These are phyloP conservation scores for Sigmodon hispidus DNA, from an alignment of 2,113 vertebrate genomes.

Conservation along the genomic window DNA sequence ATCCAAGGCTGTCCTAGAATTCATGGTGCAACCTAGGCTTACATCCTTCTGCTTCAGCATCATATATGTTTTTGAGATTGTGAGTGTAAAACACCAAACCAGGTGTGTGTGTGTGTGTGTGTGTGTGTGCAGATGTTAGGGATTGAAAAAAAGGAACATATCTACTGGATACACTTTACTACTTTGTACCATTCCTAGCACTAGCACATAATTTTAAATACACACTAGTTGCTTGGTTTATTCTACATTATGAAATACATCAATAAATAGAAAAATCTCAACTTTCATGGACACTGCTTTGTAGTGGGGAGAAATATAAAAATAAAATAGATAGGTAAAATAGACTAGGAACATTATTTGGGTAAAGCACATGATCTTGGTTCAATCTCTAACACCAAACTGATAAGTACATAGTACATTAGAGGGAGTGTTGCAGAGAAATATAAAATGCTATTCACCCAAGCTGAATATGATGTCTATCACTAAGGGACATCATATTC, in stretches of 20 bases:
- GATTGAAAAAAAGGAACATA: not conserved
- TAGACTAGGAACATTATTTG: not conserved
- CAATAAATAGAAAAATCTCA: conserved; percentile 28
- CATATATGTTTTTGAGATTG: not conserved
- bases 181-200: not conserved
- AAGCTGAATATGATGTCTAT: not conserved
- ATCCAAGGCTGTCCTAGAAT: not conserved
- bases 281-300: not conserved
- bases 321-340: not conserved
- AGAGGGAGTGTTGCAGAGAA: conserved; percentile 20
- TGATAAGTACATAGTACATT: not conserved
- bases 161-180: not conserved
- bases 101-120: not conserved
- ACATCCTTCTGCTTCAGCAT: not conserved
- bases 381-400: not conserved
- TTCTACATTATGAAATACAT: not conserved
- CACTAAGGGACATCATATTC: not conserved
- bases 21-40: not conserved
- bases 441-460: conserved; percentile 1
- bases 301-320: not conserved
- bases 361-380: not conserved
- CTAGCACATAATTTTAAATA: not conserved
- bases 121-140: not conserved
- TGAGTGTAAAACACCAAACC: not conserved
- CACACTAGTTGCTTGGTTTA: not conserved